Conservation (phyloP, 2,888 invertebrate species). For the Agrochola litura region DNA sequence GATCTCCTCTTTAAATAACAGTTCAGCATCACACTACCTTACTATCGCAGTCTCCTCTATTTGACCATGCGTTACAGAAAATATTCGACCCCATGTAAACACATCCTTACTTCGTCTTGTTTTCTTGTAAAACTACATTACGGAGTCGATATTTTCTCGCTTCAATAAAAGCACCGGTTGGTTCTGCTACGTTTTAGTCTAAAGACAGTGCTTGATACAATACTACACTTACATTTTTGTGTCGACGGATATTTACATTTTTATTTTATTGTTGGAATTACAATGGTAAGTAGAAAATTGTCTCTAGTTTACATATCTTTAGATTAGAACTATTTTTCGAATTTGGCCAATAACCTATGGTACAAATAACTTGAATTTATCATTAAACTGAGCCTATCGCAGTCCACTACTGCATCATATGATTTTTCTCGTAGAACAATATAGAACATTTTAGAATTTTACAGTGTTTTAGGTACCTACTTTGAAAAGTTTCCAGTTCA, state of each 20-base stretch:
- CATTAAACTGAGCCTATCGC: not conserved
- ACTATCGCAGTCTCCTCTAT: not conserved
- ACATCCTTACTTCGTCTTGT: conserved; percentile 73
- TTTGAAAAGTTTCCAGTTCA: no score
- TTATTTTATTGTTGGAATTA: conserved; percentile 15
- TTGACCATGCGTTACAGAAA: not conserved
- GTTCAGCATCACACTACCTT: not conserved
- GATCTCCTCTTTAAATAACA: not conserved
- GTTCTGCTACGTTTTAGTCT: conserved; percentile 53
- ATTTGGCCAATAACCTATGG: no score
- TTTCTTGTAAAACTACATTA: conserved; percentile 70
- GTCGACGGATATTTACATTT: not conserved
- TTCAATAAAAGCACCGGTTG: conserved; percentile 60
- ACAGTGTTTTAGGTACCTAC: no score
- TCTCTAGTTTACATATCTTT: no score
- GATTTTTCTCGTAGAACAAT: not conserved
- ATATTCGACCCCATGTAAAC: conserved; percentile 57
- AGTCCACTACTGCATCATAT: not conserved
- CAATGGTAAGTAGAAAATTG: conserved; percentile 65
- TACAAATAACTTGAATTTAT: not conserved
- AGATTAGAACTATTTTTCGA: no score
- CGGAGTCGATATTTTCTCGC: conserved; percentile 54
- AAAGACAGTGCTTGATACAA: conserved; percentile 50
- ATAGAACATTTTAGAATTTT: no score
- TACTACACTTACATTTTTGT: conserved; percentile 13